These are phyloP conservation scores for Diarsia mendica DNA, from an alignment of 2,888 invertebrate species.

Conservation along the genomic window DNA sequence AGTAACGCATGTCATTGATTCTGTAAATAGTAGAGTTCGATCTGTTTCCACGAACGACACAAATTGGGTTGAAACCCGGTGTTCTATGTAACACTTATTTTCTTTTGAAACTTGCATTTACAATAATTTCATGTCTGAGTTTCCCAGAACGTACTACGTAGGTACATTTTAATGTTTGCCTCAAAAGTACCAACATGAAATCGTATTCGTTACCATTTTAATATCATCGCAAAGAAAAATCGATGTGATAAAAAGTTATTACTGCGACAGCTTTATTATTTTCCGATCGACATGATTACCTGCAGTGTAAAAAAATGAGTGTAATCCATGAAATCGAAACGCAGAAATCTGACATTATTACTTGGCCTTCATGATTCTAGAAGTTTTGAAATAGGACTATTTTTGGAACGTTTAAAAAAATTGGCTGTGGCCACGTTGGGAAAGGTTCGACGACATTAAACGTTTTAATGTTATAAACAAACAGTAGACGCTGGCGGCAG, in stretches of 20 bases:
- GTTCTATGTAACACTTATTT: background rate
- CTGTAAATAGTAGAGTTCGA: constrained; percentile 36
- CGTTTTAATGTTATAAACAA: constrained; percentile 87
- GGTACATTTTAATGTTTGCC: background rate
- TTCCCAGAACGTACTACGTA: background rate
- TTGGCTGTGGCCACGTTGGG: constrained; percentile 38
- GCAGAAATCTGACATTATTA: constrained; percentile 28
- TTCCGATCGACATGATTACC: constrained; percentile 43
- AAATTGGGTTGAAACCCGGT: background rate
- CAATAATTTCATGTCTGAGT: background rate
- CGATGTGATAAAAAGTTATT: constrained; percentile 42
- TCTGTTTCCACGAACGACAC: background rate
- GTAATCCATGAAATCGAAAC: constrained; percentile 29
- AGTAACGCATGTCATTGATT: constrained; percentile 47
- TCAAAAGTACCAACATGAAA: constrained; percentile 11
- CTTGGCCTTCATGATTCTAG: constrained; percentile 9
- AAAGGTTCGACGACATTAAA: constrained; percentile 67
- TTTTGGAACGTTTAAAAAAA: constrained; percentile 43
- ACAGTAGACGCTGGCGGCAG: constrained; percentile 81
- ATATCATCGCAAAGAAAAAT: constrained; percentile 25
- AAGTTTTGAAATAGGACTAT: constrained; percentile 30
- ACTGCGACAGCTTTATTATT: constrained; percentile 37
- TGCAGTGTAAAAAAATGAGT: constrained; percentile 38
- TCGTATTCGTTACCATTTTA: constrained; percentile 15
- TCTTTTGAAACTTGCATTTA: background rate